Percentiles rank a stretch among this genome's conserved stretches.
Conservation (phyloP, 2,888 invertebrate species). For the Chymomyza fuscimana region DNA sequence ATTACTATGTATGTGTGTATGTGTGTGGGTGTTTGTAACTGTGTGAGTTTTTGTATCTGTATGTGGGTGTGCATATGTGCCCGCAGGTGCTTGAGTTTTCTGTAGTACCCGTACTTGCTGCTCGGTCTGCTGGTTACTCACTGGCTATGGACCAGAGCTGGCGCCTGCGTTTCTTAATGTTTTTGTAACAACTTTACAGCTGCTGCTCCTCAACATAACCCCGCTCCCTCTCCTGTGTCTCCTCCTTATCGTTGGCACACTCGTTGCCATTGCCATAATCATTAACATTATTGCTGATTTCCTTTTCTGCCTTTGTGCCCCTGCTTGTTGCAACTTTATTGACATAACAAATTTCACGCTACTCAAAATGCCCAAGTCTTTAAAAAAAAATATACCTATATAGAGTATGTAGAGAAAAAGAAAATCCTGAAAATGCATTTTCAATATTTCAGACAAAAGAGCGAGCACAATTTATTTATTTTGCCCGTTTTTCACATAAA, state of each 20-base stretch:
- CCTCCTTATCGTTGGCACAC: slow-evolving; percentile 32
- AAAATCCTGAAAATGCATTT: slow-evolving; percentile 56
- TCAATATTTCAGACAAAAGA: slow-evolving; percentile 28
- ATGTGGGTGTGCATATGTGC: slow-evolving; percentile 46
- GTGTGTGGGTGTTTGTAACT: not conserved
- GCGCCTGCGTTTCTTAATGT: slow-evolving; percentile 16
- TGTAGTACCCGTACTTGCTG: not conserved
- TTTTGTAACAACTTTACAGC: slow-evolving; percentile 46
- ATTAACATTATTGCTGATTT: slow-evolving; percentile 63
- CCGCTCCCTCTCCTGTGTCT: slow-evolving; percentile 18
- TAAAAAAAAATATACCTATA: slow-evolving; percentile 1
- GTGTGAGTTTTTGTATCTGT: not conserved
- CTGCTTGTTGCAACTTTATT: not conserved
- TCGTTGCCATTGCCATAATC: slow-evolving; percentile 52
- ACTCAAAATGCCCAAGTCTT: slow-evolving; percentile 15
- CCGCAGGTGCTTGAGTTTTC: slow-evolving; percentile 52
- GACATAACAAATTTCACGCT: not conserved
- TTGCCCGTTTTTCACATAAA: slow-evolving; percentile 57
- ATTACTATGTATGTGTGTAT: slow-evolving; percentile 2
- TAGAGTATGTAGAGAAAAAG: not conserved
- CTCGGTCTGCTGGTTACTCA: not conserved
- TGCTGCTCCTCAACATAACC: slow-evolving; percentile 6
- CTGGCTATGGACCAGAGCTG: not conserved
- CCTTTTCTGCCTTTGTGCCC: not conserved
- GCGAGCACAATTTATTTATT: slow-evolving; percentile 57